Evolutionary conservation across 2,113 vertebrate genomes (phyloP), one percentile per base, ranked within the genome.

Genomic region (Erythrocebus patas): DNA sequence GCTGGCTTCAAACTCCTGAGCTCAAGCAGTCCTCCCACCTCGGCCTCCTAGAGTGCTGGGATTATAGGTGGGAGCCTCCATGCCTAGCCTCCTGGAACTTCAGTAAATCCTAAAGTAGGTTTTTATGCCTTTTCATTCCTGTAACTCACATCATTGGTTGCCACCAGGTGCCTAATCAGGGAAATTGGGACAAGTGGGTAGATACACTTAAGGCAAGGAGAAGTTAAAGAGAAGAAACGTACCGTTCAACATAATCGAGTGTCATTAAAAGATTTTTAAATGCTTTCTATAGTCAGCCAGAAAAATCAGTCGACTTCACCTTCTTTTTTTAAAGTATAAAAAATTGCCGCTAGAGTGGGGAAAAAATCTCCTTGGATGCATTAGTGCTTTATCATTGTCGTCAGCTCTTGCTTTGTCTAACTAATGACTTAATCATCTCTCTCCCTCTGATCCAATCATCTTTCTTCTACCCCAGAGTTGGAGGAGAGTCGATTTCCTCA

Each of bases 251-350:
- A 57, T 35, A 57, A 76, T 70, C 0, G 0, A 85, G 70, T 81
- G 43, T 88, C 76, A 23, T 79, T 80, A 66, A 76, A 93, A 93
- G 55, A 50, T 40, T 27, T 48, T 83, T 92, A 87, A 61, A 80
- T 88, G 23, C 48, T 75, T 94, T 81, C n/a, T 72, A 57, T 7
- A 89, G 83, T 66, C 23, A 66, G 82, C 55, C 72, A 95, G 91
- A 90, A 52, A 86, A 81, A 95, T 93, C 64, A 66, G 76, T 88
- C 32, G 18, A 57, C 35, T 25, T 95, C 70, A 79, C 14, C 22
- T 76, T 40, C 27, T 90, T 93, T 96, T 76, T 78, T 84, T 59
- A 17, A 78, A 84, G 6, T 88, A 45, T 93, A 83, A 93, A 92
- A 94, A 73, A 88, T 45, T 48, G 4, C 25, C 45, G 7, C 79